A percentile compares a stretch with the other conserved stretches of the same genome.
Conservation (phyloP, 2,797 vertebrate genomes). For the Phataginus tricuspis region DNA sequence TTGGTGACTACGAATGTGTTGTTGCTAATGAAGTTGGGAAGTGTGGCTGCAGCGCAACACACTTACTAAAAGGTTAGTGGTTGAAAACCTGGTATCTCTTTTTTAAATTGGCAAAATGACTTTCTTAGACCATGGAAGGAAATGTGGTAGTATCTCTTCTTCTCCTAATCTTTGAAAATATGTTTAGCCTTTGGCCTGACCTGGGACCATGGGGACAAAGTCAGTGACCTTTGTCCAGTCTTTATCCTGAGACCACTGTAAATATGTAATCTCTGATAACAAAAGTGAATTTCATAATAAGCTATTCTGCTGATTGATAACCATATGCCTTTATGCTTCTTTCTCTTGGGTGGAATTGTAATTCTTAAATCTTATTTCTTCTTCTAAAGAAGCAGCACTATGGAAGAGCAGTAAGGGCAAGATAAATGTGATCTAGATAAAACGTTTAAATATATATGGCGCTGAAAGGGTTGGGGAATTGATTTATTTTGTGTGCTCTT, state of each 20-base stretch:
- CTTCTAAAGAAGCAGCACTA: conserved; percentile 10
- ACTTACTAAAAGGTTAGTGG: conserved; percentile 96
- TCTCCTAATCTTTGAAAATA: conserved; percentile 60
- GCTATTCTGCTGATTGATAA: neutral
- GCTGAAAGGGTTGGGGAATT: conserved; percentile 4
- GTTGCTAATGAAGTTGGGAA: conserved; percentile 98
- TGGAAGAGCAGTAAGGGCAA: neutral
- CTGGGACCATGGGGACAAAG: neutral
- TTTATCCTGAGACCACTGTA: neutral
- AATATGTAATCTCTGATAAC: neutral
- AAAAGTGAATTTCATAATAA: neutral
- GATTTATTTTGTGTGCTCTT: conserved; percentile 55
- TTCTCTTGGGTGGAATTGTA: conserved; percentile 31
- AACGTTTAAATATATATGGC: neutral
- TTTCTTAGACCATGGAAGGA: neutral
- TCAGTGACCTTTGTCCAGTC: neutral
- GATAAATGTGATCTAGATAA: neutral
- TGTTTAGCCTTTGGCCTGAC: conserved; percentile 47
- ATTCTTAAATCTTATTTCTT: conserved; percentile 47
- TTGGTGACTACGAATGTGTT: conserved; percentile 96
- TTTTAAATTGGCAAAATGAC: neutral
- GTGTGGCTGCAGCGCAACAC: conserved; percentile 91
- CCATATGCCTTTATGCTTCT: conserved; percentile 18
- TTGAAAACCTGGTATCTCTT: neutral
- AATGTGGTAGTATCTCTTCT: neutral